Conservation (phyloP, 2,888 invertebrate species). For the Cataglyphis rosenhaueri region DNA sequence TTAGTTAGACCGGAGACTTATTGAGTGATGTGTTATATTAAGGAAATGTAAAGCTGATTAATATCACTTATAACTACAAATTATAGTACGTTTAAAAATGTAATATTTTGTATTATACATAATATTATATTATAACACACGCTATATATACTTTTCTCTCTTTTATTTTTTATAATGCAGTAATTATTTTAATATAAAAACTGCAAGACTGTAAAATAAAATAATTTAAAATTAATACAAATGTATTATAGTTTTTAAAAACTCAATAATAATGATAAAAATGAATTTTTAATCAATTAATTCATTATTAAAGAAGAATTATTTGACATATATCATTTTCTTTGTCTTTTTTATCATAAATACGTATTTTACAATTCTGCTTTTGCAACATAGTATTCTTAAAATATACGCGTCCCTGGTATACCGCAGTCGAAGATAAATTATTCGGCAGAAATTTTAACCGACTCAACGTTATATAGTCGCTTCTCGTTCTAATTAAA, state of each 20-base stretch:
- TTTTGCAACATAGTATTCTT: not conserved
- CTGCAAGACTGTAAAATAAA: not conserved
- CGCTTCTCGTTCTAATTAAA: conserved; percentile 48
- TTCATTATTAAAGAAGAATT: not conserved
- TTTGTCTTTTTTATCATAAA: not conserved
- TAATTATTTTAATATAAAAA: not conserved
- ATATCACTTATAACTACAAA: not conserved
- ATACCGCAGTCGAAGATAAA: conserved; percentile 3
- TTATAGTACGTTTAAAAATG: not conserved
- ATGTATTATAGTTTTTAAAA: not conserved
- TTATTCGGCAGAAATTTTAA: conserved; percentile 20
- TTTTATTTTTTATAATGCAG: not conserved
- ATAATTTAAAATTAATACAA: not conserved
- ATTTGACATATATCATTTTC: not conserved
- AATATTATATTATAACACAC: not conserved
- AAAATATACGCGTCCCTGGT: not conserved
- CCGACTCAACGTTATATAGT: not conserved
- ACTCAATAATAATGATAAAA: not conserved
- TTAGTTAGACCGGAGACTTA: too few species aligned
- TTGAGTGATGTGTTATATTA: not conserved
- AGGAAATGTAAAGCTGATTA: not conserved
- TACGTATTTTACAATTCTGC: not conserved
- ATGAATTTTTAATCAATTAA: not conserved
- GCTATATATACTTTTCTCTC: not conserved
- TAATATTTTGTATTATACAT: not conserved